Evolutionary conservation across 2,113 vertebrate genomes (phyloP).

Genomic region (Daboia siamensis): DNA sequence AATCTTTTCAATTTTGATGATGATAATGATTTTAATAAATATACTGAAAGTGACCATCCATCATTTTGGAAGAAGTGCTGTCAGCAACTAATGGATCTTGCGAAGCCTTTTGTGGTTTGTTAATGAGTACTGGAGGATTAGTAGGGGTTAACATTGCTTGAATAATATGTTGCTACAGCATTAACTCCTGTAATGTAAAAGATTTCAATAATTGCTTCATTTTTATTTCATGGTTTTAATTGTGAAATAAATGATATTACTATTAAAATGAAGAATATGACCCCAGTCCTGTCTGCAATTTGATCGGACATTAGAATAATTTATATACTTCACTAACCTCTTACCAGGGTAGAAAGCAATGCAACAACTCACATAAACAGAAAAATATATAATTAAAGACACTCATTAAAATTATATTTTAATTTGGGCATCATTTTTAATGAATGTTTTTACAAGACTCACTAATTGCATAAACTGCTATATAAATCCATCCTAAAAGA

Average conservation of each 20-base stretch:
- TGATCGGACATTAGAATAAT: background rate
- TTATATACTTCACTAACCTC: background rate
- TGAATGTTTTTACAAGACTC: background rate
- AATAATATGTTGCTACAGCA: background rate
- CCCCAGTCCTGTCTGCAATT: background rate
- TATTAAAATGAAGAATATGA: background rate
- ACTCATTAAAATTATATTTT: background rate
- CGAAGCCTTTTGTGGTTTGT: background rate
- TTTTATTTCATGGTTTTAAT: background rate
- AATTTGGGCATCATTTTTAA: background rate
- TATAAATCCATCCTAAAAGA: background rate
- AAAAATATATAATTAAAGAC: background rate
- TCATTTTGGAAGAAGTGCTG: background rate
- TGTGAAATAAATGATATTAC: background rate
- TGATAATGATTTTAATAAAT: background rate
- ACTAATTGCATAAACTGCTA: background rate
- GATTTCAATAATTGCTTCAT: background rate
- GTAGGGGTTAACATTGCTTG: background rate
- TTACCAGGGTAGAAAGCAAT: background rate
- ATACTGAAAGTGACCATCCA: background rate
- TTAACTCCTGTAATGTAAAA: background rate
- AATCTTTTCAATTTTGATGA: background rate
- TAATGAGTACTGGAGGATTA: background rate
- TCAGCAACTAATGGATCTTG: background rate
- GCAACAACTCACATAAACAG: background rate